A percentile compares a stretch with the other conserved stretches of the same genome.
Evolutionary conservation across 2,113 vertebrate genomes (phyloP).

Genomic region (Oncorhynchus mykiss): DNA sequence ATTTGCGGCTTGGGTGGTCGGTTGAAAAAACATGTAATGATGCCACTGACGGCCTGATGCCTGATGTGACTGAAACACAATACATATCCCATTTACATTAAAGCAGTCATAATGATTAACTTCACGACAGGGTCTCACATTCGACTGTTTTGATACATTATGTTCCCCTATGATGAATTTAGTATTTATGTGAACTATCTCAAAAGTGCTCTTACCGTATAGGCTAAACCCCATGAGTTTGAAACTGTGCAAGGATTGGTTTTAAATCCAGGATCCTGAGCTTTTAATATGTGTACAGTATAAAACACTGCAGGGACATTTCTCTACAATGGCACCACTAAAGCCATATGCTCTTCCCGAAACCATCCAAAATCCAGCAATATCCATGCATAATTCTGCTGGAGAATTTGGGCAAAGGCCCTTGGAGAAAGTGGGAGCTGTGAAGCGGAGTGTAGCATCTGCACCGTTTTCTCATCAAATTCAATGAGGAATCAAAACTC

Average conservation of each 20-base stretch:
- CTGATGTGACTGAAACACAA: conserved; percentile 43
- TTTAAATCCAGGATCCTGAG: conserved; percentile 24
- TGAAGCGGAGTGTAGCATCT: not conserved
- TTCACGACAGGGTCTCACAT: conserved; percentile 43
- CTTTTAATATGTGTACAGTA: not conserved
- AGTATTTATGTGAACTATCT: conserved; percentile 56
- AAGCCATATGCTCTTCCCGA: not conserved
- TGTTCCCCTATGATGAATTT: conserved; percentile 48
- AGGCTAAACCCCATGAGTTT: not conserved
- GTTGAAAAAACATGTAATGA: conserved; percentile 42
- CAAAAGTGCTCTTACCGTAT: conserved; percentile 22
- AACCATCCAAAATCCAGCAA: not conserved
- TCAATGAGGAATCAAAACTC: not conserved
- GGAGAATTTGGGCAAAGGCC: not conserved
- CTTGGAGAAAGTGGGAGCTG: not conserved
- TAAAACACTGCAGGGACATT: not conserved
- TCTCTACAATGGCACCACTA: conserved; percentile 4
- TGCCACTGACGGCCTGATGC: conserved; percentile 18
- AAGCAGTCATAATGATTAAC: conserved; percentile 63
- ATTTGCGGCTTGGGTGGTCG: conserved; percentile 57
- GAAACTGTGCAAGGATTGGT: not conserved
- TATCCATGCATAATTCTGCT: not conserved
- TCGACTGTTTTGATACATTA: conserved; percentile 60
- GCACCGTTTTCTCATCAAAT: not conserved
- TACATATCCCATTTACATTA: conserved; percentile 66